Evolutionary conservation across 2,797 vertebrate genomes (phyloP).

Genomic region (Knipowitschia caucasica): DNA sequence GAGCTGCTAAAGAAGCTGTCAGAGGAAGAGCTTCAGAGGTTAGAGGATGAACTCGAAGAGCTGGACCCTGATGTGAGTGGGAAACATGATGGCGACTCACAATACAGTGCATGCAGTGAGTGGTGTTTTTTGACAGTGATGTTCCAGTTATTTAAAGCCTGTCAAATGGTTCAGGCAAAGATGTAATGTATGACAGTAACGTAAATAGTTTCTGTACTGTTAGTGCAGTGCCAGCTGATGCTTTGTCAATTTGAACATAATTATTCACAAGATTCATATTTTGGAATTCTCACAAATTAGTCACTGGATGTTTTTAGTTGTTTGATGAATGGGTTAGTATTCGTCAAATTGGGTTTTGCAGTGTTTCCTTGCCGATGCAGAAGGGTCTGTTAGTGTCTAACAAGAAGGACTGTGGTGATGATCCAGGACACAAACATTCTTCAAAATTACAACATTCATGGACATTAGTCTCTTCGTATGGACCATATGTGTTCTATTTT

Average conservation of each 20-base stretch:
- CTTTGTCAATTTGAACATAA: neutral
- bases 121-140: slow-evolving; percentile 3
- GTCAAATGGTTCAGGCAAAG: slow-evolving; percentile 3
- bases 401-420: no score
- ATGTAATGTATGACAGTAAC: slow-evolving; percentile 5
- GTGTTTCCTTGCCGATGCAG: no score
- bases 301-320: no score
- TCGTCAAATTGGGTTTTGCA: no score
- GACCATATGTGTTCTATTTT: no score
- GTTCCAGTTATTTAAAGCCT: slow-evolving; percentile 7
- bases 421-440: no score
- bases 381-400: no score
- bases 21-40: slow-evolving; percentile 88
- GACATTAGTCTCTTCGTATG: no score
- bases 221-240: slow-evolving; percentile 5
- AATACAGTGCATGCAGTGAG: neutral
- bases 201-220: slow-evolving; percentile 13
- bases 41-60: slow-evolving; percentile 94
- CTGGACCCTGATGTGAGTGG: slow-evolving; percentile 93
- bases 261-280: neutral
- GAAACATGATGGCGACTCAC: neutral
- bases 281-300: no score
- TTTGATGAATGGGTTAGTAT: no score
- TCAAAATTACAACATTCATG: no score
- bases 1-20: slow-evolving; percentile 91